A percentile compares a stretch with the other conserved stretches of the same genome.
These are phyloP conservation scores for Pygoscelis antarcticus DNA, from an alignment of 2,113 vertebrate species.

Conservation along the genomic window DNA sequence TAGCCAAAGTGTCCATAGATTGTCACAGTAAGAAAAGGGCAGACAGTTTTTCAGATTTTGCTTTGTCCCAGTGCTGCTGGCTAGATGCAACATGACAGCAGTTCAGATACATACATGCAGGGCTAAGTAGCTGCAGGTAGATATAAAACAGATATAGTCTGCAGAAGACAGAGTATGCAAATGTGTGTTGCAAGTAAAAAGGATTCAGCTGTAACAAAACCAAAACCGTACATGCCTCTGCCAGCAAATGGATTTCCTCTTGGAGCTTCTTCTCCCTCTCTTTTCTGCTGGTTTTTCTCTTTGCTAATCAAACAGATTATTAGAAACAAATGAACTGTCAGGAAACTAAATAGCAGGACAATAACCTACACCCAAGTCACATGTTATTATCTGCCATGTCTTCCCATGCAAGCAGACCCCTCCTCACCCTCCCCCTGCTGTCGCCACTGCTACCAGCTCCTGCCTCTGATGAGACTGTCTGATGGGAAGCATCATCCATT, in stretches of 20 bases:
- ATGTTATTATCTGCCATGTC: not conserved
- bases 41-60: not conserved
- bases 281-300: not conserved
- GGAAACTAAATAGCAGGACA: not conserved
- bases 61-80: not conserved
- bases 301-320: constrained; percentile 11
- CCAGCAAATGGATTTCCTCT: not conserved
- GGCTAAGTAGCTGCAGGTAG: not conserved
- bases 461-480: not conserved
- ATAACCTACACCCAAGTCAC: not conserved
- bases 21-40: constrained; percentile 22
- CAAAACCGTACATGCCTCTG: not conserved
- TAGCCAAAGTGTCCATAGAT: not conserved
- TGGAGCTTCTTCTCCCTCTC: not conserved
- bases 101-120: not conserved
- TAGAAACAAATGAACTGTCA: constrained; percentile 2
- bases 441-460: not conserved
- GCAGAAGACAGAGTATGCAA: not conserved
- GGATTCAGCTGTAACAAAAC: not conserved
- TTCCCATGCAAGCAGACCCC: not conserved
- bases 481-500: not conserved
- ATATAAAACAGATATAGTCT: not conserved
- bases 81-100: constrained; percentile 21
- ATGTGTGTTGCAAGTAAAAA: not conserved
- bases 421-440: not conserved